Evolutionary conservation across 2,888 invertebrate species (phyloP).

Genomic region (Diploptera punctata): DNA sequence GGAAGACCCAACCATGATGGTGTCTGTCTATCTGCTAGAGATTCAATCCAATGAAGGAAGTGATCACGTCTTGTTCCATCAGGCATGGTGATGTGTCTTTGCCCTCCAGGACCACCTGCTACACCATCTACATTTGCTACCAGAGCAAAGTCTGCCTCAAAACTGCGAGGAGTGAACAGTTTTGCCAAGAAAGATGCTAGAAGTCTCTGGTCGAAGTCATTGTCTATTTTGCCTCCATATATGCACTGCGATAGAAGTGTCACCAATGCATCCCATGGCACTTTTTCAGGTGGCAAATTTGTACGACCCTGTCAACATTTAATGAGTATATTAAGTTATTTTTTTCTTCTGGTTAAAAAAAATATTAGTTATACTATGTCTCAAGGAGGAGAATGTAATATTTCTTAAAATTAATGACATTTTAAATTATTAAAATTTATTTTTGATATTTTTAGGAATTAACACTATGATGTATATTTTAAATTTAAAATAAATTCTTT

Average conservation of each 20-base stretch:
- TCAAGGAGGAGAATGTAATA: too few species aligned
- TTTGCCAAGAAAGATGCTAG: constrained; percentile 90
- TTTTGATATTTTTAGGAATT: too few species aligned
- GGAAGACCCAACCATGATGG: constrained; percentile 99
- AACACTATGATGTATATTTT: too few species aligned
- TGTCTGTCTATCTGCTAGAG: constrained; percentile 90
- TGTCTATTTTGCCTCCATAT: constrained; percentile 99
- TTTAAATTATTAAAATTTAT: too few species aligned
- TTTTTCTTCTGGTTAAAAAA: too few species aligned
- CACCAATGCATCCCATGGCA: constrained; percentile 98
- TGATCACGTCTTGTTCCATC: constrained; percentile 96
- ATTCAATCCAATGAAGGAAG: constrained; percentile 97
- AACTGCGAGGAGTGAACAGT: constrained; percentile 94
- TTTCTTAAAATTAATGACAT: too few species aligned
- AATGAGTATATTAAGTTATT: too few species aligned
- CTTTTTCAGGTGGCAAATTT: constrained; percentile 97
- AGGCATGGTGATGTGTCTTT: constrained; percentile 93
- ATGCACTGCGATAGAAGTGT: constrained; percentile 98
- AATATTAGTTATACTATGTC: too few species aligned
- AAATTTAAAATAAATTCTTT: too few species aligned
- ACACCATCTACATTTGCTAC: constrained; percentile 88
- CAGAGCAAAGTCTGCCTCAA: constrained; percentile 94
- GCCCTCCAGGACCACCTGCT: constrained; percentile 65
- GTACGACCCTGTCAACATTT: constrained; percentile 83
- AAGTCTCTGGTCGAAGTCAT: constrained; percentile 95